Evolutionary conservation across 2,113 vertebrate species (phyloP), one percentile per base, ranked within the genome.

Genomic region (Sinocyclocheilus anophthalmus): DNA sequence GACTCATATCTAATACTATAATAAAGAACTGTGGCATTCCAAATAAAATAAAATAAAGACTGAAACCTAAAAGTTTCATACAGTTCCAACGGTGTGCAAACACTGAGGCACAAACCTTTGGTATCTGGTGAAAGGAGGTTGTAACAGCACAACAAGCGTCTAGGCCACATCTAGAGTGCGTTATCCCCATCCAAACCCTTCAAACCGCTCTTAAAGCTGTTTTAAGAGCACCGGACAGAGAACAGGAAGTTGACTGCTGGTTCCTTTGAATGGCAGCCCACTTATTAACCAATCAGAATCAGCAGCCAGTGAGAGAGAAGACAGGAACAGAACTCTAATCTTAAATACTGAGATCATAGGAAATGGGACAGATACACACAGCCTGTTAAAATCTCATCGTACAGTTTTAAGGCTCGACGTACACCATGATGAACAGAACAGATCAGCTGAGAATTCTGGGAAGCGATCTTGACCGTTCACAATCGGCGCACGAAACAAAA

Each of bases 51-150:
- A 86, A 86, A 86, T 48, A 70, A 96, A 91, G 96, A 95, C 95
- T 95, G 96, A 95, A 96, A 96, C 94, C 24, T 88, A 76, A 61
- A 63, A 11, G 37, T 84, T 94, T 95, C 92, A 75, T 81, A 83
- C 30, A 73, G 82, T 63, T 81, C 79, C 61, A 81, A 42, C 57
- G 8, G 33, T 33, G 81, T 45, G 79, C 81, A 70, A 82, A 82
- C 81, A 70, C 30, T 82, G 77, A 84, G 82, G 82, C 67, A 84
- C 82, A 73, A 59, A 84, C 82, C 82, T 84, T 84, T 84, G 82
- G 82, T 84, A 84, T 84, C 67, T 73, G 81, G 16, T 72, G 26
- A 37, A 65, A 67, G 81, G 81, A 50, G 61, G 42, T 82, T 73
- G 30, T 14, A 72, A 84, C 82, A 75, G 50, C 67, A 82, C 81